Base-by-base conservation (phyloP, 1,140 invertebrate species). In the Muscidifurax raptorellus region DNA sequence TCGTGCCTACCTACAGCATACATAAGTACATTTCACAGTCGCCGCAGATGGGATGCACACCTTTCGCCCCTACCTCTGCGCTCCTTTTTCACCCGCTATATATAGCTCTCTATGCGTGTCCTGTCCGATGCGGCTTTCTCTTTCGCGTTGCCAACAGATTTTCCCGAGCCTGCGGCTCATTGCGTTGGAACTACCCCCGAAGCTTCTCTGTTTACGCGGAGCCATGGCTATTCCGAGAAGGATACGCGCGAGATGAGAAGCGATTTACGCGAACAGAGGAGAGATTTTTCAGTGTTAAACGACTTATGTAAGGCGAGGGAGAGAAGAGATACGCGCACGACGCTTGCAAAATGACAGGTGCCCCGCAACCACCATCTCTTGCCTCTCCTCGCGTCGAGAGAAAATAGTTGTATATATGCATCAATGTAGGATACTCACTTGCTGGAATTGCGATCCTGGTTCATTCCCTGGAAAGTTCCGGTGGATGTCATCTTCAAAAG, bases 361-460 rank as follows among this genome's bases (percentile, higher is more conserved):
- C 52, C 36, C 15, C 6, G 52, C 22, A 59, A 59, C 52, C 52
- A 59, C 18, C 52, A 59, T 59, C 52, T 5, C 18, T 12, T 47
- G 15, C 18, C 13, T 18, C 18, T 52, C 15, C 47, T 52, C 18
- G 5, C 18, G 52, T 22, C 52, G 52, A 59, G 22, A n/a, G 52
- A 59, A 59, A 18, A 18, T 52, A 18, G 47, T 12, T 52, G 6
- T 18, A 18, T 22, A 22, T 40, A 36, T 7, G 36, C n/a, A n/a
- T n/a, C n/a, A n/a, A n/a, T 12, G 18, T 18, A 40, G 13, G 66
- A 22, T 86, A 91, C 91, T 90, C 64, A 92, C 91, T 92, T 92
- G 91, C 91, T 92, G 13, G 91, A 91, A 30, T 90, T 91, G 66
- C 90, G 90, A 66, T 84, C 86, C 0, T 89, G 88, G 7, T 32